Evolutionary conservation across 1,140 invertebrate species (phyloP).

Genomic region (Sweltsa coloradensis): DNA sequence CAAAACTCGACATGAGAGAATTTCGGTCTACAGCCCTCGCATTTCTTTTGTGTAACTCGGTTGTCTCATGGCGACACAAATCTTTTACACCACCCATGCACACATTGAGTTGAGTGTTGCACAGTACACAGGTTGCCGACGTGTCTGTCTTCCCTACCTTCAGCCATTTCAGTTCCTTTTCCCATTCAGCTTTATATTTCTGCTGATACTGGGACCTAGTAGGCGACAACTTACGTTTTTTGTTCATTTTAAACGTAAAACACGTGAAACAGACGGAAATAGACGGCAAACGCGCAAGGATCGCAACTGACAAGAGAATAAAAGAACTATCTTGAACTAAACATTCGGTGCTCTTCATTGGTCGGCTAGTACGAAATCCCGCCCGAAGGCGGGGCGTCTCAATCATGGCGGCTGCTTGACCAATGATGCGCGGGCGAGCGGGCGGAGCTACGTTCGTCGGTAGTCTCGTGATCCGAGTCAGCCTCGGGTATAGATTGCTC

Average conservation of each 20-base stretch:
- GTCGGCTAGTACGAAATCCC: too few species aligned
- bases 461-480: too few species aligned
- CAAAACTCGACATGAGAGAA: neutral
- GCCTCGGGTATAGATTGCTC: too few species aligned
- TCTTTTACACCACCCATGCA: neutral
- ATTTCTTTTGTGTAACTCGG: neutral
- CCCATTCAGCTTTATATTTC: neutral
- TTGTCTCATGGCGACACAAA: constrained; percentile 1
- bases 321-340: too few species aligned
- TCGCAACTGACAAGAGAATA: too few species aligned
- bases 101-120: neutral
- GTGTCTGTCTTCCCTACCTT: neutral
- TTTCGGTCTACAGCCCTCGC: neutral
- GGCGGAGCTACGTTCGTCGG: too few species aligned
- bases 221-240: neutral
- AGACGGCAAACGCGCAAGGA: too few species aligned
- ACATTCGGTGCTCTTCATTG: too few species aligned
- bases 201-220: neutral
- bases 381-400: too few species aligned
- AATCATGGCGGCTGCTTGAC: too few species aligned
- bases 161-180: constrained; percentile 2
- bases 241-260: neutral
- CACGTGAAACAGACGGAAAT: too few species aligned
- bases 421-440: too few species aligned
- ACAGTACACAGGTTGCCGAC: neutral